These are phyloP conservation scores for Aspidiotus destructor DNA, from an alignment of 2,888 invertebrate genomes.

Conservation along the genomic window DNA sequence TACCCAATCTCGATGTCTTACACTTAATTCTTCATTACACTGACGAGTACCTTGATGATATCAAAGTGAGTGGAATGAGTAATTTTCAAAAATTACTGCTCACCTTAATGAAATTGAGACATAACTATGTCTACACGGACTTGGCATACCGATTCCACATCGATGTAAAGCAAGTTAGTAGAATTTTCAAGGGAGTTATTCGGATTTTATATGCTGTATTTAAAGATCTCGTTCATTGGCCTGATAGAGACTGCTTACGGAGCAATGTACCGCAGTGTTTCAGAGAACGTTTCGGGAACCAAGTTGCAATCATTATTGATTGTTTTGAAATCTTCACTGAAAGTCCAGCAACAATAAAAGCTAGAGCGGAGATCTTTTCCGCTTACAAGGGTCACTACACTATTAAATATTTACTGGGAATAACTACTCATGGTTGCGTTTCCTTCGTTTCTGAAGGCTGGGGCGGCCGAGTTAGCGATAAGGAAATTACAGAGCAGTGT, in stretches of 20 bases:
- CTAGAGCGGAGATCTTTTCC: conserved; percentile 39
- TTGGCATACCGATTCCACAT: conserved; percentile 17
- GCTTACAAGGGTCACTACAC: conserved; percentile 39
- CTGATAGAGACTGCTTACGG: conserved; percentile 4
- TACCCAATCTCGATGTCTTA: conserved; percentile 21
- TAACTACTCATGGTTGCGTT: conserved; percentile 40
- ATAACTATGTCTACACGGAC: conserved; percentile 9
- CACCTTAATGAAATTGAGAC: conserved; percentile 21
- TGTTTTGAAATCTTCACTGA: conserved; percentile 39
- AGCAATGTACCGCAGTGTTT: conserved; percentile 13
- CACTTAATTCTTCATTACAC: conserved; percentile 18
- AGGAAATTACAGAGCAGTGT: conserved; percentile 36
- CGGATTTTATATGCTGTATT: conserved; percentile 14
- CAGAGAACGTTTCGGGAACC: conserved; percentile 9
- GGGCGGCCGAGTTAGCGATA: conserved; percentile 39
- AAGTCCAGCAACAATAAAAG: conserved; percentile 37
- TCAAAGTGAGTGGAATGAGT: not conserved
- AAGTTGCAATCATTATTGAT: conserved; percentile 38
- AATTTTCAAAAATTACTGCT: conserved; percentile 23
- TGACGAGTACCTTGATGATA: conserved; percentile 8
- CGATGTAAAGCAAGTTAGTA: not conserved
- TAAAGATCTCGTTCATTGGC: conserved; percentile 18
- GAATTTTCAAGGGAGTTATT: conserved; percentile 17
- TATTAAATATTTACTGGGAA: conserved; percentile 37
- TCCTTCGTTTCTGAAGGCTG: conserved; percentile 40